Evolutionary conservation across 2,797 vertebrate genomes (phyloP).

Genomic region (Carcharodon carcharias): DNA sequence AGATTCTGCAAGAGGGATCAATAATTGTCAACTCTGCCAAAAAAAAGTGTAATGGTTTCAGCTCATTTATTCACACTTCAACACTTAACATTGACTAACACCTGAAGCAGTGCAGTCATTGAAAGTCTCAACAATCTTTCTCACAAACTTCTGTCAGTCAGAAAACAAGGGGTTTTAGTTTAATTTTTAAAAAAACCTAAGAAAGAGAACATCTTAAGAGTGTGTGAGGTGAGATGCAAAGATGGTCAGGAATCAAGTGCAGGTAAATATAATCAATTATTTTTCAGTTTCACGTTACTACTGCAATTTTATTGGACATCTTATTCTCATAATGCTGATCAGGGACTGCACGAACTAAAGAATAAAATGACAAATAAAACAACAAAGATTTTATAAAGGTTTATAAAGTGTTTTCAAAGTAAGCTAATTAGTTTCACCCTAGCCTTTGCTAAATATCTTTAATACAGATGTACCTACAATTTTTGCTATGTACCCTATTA

Average conservation of each 20-base stretch:
- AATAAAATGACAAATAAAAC: not conserved
- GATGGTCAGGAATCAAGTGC: not conserved
- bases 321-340: not conserved
- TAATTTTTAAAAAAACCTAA: not conserved
- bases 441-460: not conserved
- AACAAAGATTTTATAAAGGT: not conserved
- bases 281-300: not conserved
- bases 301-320: not conserved
- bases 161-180: not conserved
- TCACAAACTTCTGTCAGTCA: not conserved
- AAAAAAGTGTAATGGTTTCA: not conserved
- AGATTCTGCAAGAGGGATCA: not conserved
- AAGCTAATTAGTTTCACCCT: not conserved
- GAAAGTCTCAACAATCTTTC: not conserved
- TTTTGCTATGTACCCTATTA: not conserved
- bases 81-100: not conserved
- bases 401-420: not conserved
- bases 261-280: not conserved
- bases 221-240: not conserved
- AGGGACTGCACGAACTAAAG: not conserved
- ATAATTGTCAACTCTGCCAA: not conserved
- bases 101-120: not conserved
- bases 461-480: not conserved
- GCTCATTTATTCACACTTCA: not conserved
- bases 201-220: not conserved